A percentile compares a stretch with the other conserved stretches of the same genome.
Conservation (phyloP, 2,113 vertebrate species). For the Pluvianellus socialis region DNA sequence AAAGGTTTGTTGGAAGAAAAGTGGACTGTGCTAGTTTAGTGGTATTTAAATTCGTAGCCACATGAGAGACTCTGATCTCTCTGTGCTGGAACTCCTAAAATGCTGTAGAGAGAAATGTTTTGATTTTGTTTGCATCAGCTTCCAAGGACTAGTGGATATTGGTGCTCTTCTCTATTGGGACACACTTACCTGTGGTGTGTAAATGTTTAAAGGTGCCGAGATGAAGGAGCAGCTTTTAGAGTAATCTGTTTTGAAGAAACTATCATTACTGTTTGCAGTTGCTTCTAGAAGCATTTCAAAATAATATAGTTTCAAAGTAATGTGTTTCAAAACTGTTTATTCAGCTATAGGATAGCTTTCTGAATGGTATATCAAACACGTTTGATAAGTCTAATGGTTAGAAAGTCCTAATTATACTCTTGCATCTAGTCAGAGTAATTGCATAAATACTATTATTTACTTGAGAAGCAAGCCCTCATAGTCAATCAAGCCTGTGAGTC, state of each 20-base stretch:
- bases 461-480: not conserved
- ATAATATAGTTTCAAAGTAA: not conserved
- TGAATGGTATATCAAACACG: not conserved
- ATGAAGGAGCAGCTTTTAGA: not conserved
- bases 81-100: not conserved
- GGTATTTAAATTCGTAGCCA: not conserved
- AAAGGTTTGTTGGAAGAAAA: not conserved
- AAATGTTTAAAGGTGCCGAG: not conserved
- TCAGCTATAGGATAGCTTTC: not conserved
- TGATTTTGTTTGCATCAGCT: not conserved
- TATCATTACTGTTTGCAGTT: not conserved
- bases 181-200: not conserved
- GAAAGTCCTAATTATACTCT: not conserved
- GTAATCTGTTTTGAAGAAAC: not conserved
- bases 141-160: not conserved
- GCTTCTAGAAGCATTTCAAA: not conserved
- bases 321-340: not conserved
- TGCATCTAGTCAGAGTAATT: not conserved
- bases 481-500: not conserved
- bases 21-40: not conserved
- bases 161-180: not conserved
- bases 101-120: not conserved
- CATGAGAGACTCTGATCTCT: fast-evolving
- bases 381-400: not conserved
- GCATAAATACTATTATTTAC: not conserved